Conservation (phyloP, 2,888 invertebrate genomes). For the Papilio elwesi region DNA sequence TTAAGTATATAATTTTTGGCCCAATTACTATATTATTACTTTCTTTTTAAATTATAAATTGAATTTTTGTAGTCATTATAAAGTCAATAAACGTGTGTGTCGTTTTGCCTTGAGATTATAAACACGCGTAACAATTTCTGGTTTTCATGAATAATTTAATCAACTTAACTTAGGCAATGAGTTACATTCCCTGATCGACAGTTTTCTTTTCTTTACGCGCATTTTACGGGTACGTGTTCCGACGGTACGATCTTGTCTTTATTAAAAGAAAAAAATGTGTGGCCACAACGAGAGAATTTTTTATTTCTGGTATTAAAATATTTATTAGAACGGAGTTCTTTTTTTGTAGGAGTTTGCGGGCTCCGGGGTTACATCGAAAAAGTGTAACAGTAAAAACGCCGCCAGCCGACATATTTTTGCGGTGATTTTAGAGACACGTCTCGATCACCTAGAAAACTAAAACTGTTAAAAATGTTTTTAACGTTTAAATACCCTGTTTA, state of each 20-base stretch:
- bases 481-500: too few relatives aligned
- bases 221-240: not conserved
- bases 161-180: not conserved
- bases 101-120: not conserved
- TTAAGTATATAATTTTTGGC: too few relatives aligned
- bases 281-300: not conserved
- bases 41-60: too few relatives aligned
- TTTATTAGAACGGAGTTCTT: too few relatives aligned
- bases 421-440: too few relatives aligned
- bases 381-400: not conserved
- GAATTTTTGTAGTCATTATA: not conserved
- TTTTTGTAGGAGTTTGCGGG: too few relatives aligned
- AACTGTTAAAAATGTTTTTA: too few relatives aligned
- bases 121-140: not conserved
- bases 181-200: slow-evolving; percentile 3
- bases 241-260: slow-evolving; percentile 1
- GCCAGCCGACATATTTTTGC: too few relatives aligned
- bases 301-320: not conserved
- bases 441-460: too few relatives aligned
- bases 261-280: not conserved
- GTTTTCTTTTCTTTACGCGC: slow-evolving; percentile 1
- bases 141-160: slow-evolving; percentile 21
- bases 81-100: too few relatives aligned
- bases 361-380: too few relatives aligned
- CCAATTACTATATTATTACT: too few relatives aligned